These are phyloP conservation scores for Phenganax marumi DNA, from an alignment of 92 coral and sea anemone genomes.

Conservation along the genomic window DNA sequence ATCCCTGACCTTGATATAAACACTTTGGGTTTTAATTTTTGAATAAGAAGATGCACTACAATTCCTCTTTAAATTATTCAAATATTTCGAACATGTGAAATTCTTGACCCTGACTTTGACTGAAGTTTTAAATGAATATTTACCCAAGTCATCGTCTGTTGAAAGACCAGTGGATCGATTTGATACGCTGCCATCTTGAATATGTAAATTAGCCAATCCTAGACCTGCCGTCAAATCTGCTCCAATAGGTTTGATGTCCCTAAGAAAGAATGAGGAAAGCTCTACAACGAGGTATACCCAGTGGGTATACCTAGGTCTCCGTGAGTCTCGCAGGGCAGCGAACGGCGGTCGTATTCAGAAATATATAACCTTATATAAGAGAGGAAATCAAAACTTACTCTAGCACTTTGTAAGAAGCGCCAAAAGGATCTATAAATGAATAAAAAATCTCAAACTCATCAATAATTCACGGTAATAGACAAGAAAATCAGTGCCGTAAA, in stretches of 20 bases:
- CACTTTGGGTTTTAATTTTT: too few relatives aligned
- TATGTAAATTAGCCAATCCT: slow-evolving; percentile 84
- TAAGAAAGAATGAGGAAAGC: slow-evolving; percentile 8
- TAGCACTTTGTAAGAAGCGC: slow-evolving; percentile 19
- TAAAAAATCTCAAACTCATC: background rate
- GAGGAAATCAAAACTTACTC: slow-evolving; percentile 37
- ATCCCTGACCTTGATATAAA: background rate
- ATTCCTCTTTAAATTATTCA: too few relatives aligned
- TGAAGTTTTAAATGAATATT: background rate
- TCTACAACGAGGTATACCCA: background rate
- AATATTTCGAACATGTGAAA: too few relatives aligned
- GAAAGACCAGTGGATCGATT: background rate
- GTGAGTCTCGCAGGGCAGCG: too few relatives aligned
- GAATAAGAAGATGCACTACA: too few relatives aligned
- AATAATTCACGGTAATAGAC: background rate
- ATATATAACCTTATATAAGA: background rate
- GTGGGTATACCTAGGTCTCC: too few relatives aligned
- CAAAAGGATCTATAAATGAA: slow-evolving; percentile 22
- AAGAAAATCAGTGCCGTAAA: too few relatives aligned
- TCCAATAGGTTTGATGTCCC: slow-evolving; percentile 31
- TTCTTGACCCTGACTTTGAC: too few relatives aligned
- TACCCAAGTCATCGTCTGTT: slow-evolving; percentile 92
- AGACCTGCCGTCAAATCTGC: slow-evolving; percentile 67
- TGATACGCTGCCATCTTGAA: slow-evolving; percentile 51
- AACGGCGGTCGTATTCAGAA: too few relatives aligned